Evolutionary conservation across 2,113 vertebrate species (phyloP).

Genomic region (Ardeotis arabs): DNA sequence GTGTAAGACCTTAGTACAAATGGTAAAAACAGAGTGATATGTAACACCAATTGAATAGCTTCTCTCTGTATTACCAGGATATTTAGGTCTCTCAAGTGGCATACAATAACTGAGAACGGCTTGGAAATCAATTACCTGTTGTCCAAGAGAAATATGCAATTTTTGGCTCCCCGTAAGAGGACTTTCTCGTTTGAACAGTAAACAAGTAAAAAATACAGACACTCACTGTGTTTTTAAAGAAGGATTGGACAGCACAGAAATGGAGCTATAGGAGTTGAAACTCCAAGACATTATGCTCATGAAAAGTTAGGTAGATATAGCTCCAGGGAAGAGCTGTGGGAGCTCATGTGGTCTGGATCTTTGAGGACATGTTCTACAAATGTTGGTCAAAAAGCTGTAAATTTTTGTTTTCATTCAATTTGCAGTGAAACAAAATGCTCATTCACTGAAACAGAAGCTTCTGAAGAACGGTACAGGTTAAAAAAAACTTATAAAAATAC

Average conservation of each 20-base stretch:
- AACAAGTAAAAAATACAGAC: not conserved
- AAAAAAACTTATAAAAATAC: not conserved
- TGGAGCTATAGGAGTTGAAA: not conserved
- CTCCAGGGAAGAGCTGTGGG: not conserved
- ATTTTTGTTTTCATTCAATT: not conserved
- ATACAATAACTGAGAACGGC: not conserved
- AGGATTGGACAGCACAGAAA: not conserved
- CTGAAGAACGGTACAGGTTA: not conserved
- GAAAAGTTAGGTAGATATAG: not conserved
- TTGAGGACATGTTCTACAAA: not conserved
- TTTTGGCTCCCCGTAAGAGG: not conserved
- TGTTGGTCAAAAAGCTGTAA: not conserved
- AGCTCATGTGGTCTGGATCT: not conserved
- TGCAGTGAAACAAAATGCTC: not conserved
- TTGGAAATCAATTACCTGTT: not conserved
- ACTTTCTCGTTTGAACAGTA: not conserved
- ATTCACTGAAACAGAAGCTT: not conserved
- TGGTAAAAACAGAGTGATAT: not conserved
- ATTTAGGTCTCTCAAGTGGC: not conserved
- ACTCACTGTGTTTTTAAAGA: not conserved
- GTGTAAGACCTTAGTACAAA: not conserved
- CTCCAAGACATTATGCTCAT: not conserved
- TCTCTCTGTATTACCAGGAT: not conserved
- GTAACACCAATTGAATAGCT: not conserved
- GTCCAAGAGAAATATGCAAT: not conserved